A percentile compares a stretch with the other conserved stretches of the same genome.
Conservation (phyloP, 2,888 invertebrate genomes). For the Morpho achilles region DNA sequence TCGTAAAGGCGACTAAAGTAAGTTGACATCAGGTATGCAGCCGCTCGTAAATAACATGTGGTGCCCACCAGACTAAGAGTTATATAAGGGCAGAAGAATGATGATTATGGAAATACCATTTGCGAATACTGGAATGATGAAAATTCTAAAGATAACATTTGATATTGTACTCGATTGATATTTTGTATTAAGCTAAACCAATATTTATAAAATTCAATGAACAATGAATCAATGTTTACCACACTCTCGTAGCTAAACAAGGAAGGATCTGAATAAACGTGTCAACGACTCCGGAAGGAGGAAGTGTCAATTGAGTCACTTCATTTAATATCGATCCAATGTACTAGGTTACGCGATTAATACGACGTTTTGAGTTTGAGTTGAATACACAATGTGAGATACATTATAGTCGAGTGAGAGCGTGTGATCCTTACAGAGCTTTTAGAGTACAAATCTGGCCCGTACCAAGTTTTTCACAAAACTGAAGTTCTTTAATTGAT, state of each 20-base stretch:
- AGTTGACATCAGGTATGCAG: too few relatives aligned
- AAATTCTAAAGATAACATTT: too few relatives aligned
- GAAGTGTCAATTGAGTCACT: conserved; percentile 32
- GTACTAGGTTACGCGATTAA: conserved; percentile 14
- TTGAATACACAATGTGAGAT: neutral
- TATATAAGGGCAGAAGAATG: too few relatives aligned
- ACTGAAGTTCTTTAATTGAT: too few relatives aligned
- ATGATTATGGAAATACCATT: neutral
- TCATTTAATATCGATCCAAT: conserved; percentile 24
- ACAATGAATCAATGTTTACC: conserved; percentile 1
- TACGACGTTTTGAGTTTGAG: conserved; percentile 5
- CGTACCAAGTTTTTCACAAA: too few relatives aligned
- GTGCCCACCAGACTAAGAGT: too few relatives aligned
- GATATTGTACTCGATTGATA: too few relatives aligned
- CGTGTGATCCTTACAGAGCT: too few relatives aligned
- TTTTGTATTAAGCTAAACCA: neutral
- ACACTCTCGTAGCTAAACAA: conserved; percentile 31
- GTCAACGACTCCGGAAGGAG: conserved; percentile 49
- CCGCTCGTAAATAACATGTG: too few relatives aligned
- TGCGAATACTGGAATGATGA: neutral
- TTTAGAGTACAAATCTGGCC: too few relatives aligned
- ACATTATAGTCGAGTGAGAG: too few relatives aligned
- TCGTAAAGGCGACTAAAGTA: too few relatives aligned
- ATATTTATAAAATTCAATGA: conserved; percentile 3
- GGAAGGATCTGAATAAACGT: conserved; percentile 40